Conservation (phyloP, 2,113 vertebrate species). For the Brienomyrus brachyistius region DNA sequence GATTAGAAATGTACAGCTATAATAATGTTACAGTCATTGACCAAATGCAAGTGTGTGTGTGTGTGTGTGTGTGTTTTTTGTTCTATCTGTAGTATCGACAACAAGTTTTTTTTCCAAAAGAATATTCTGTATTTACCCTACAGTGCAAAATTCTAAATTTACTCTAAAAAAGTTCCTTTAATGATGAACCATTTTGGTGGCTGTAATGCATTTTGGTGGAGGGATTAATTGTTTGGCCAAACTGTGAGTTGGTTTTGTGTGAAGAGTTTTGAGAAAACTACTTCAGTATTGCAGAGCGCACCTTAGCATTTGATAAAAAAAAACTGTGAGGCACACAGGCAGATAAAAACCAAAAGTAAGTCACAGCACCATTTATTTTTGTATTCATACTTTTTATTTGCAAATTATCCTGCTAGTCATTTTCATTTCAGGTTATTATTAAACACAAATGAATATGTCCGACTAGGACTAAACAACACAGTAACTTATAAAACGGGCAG, state of each 20-base stretch:
- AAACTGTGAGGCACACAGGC: neutral
- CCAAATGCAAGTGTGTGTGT: too few species aligned
- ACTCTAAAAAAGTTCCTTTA: too few species aligned
- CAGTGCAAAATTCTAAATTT: too few species aligned
- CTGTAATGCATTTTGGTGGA: neutral
- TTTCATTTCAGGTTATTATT: constrained; percentile 30
- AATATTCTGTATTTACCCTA: neutral
- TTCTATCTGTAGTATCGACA: too few species aligned
- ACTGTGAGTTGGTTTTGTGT: neutral
- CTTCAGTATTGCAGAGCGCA: neutral
- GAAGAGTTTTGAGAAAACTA: neutral
- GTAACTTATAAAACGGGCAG: constrained; percentile 40
- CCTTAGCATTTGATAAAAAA: neutral
- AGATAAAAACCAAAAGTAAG: neutral
- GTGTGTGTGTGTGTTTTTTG: too few species aligned
- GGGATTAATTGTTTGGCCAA: neutral
- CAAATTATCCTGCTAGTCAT: constrained; percentile 44
- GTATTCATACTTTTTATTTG: constrained; percentile 37
- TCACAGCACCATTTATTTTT: neutral
- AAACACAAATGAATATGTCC: constrained; percentile 46
- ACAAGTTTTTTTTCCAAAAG: too few species aligned
- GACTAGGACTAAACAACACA: constrained; percentile 52
- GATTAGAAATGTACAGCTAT: too few species aligned
- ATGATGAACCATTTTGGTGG: neutral
- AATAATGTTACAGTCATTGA: too few species aligned